Evolutionary conservation across 2,113 vertebrate genomes (phyloP).

Genomic region (Phoxinus phoxinus): DNA sequence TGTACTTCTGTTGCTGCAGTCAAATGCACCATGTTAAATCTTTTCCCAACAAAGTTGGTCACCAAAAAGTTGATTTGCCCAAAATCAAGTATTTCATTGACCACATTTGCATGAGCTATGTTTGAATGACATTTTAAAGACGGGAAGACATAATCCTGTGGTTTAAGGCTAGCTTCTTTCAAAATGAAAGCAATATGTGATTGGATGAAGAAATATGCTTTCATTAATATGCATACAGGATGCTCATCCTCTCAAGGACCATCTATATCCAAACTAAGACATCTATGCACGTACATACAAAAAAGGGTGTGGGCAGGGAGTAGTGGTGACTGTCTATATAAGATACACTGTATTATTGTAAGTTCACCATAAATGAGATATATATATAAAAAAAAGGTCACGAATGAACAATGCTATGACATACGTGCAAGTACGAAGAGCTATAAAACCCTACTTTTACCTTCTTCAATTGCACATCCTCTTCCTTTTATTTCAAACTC

Average conservation of each 20-base stretch:
- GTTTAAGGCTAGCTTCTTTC: conserved; percentile 32
- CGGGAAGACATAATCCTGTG: conserved; percentile 9
- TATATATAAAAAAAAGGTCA: conserved; percentile 3
- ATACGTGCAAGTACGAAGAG: conserved; percentile 48
- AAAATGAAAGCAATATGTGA: conserved; percentile 5
- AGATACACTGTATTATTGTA: conserved; percentile 14
- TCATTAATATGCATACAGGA: background rate
- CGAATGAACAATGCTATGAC: conserved; percentile 45
- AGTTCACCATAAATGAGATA: background rate
- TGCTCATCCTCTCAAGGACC: background rate
- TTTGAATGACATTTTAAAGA: background rate
- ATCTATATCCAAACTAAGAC: conserved; percentile 12
- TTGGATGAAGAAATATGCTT: conserved; percentile 33
- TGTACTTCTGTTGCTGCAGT: background rate
- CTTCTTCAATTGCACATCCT: conserved; percentile 55
- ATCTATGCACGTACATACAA: conserved; percentile 15
- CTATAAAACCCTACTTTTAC: conserved; percentile 42
- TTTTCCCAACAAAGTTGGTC: background rate
- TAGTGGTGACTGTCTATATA: conserved; percentile 30
- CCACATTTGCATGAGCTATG: background rate
- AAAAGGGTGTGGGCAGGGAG: background rate
- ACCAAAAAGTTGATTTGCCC: background rate
- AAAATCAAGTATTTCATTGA: background rate
- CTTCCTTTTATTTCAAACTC: conserved; percentile 37
- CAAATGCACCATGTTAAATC: background rate